A percentile compares a stretch with the other conserved stretches of the same genome.
Evolutionary conservation across 1,140 invertebrate species (phyloP).

Genomic region (Riptortus pedestris): DNA sequence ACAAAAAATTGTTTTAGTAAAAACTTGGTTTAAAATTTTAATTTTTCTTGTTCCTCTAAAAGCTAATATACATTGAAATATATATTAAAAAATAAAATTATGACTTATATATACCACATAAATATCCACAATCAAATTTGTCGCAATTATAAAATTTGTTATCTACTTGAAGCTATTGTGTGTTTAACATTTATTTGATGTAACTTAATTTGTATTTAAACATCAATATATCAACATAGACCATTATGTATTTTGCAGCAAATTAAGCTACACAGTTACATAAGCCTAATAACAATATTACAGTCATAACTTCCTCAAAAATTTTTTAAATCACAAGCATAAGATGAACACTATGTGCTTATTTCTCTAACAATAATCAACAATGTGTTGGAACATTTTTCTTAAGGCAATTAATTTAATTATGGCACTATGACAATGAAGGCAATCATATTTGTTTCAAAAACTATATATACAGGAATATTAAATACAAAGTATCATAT

Average conservation of each 20-base stretch:
- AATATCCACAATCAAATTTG: neutral
- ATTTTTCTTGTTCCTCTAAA: too few relatives aligned
- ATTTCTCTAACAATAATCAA: neutral
- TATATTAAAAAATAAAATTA: too few relatives aligned
- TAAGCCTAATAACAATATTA: neutral
- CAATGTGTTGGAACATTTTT: neutral
- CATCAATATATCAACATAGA: neutral
- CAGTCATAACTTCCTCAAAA: neutral
- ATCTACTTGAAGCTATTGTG: neutral
- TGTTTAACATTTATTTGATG: neutral
- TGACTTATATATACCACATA: too few relatives aligned
- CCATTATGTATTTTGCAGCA: neutral
- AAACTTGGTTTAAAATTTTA: too few relatives aligned
- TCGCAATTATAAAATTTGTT: neutral
- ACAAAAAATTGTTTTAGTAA: too few relatives aligned
- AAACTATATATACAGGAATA: neutral
- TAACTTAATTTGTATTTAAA: neutral
- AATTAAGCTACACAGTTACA: neutral
- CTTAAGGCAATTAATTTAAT: conserved; percentile 6
- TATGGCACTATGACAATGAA: conserved; percentile 1
- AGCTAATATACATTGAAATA: too few relatives aligned
- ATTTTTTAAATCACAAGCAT: neutral
- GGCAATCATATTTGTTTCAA: neutral
- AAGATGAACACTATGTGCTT: neutral
- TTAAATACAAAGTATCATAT: neutral